A percentile compares a stretch with the other conserved stretches of the same genome.
phyloP scores from a whole-genome alignment of 2,888 invertebrate species.

The Luperina nickerlii region DNA sequence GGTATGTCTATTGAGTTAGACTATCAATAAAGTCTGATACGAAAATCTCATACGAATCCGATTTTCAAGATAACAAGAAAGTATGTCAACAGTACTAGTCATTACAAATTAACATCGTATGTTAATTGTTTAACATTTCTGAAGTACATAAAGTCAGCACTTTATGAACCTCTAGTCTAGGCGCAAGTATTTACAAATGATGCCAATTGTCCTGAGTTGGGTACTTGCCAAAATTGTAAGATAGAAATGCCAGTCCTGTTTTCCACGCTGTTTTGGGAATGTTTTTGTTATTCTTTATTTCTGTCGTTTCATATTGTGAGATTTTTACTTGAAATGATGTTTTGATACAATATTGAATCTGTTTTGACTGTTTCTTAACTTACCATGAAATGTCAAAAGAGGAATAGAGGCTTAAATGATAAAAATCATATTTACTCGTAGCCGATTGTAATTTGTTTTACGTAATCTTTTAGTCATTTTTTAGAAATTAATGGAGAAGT shows the following conservation, averaged over 20 bases:
- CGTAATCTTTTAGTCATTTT: not conserved
- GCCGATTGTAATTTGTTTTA: not conserved
- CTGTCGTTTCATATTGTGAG: constrained; percentile 18
- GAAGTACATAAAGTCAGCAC: constrained; percentile 30
- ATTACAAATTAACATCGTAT: constrained; percentile 3
- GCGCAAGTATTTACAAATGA: constrained; percentile 26
- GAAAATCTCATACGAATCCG: not conserved
- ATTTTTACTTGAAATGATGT: not conserved
- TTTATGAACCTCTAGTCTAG: constrained; percentile 22
- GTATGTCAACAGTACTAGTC: not conserved
- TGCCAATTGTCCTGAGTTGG: constrained; percentile 43
- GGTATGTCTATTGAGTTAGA: not conserved
- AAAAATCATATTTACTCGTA: not conserved
- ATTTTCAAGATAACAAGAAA: not conserved
- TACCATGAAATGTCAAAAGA: not conserved
- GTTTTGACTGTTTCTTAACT: not conserved
- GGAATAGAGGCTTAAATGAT: not conserved
- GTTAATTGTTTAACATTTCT: constrained; percentile 17
- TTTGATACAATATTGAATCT: not conserved
- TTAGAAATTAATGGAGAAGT: not conserved
- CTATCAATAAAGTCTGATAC: not conserved
- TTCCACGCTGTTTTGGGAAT: constrained; percentile 10
- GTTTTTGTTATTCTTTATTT: constrained; percentile 18
- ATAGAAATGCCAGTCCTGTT: constrained; percentile 18
- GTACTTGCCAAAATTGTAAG: constrained; percentile 33